Percentiles rank a stretch among this genome's conserved stretches.
phyloP scores from a whole-genome alignment of 2,113 vertebrate species.

The Antechinus flavipes region DNA sequence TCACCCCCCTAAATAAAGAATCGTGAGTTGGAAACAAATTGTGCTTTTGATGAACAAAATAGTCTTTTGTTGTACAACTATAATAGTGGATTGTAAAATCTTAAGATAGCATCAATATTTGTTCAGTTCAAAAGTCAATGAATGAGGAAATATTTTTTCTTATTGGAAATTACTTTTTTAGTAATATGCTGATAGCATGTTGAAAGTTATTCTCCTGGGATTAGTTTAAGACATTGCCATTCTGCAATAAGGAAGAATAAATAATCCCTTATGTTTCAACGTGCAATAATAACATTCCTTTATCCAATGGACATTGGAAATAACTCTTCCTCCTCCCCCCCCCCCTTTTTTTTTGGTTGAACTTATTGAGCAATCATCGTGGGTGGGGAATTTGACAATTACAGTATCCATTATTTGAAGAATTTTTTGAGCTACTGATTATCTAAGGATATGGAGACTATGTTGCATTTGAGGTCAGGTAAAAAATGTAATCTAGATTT shows the following conservation, averaged over 20 bases:
- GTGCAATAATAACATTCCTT: not conserved
- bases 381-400: not conserved
- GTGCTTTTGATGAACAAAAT: not conserved
- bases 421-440: not conserved
- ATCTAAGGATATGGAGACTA: not conserved
- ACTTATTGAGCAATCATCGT: not conserved
- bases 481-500: not conserved
- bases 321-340: not conserved
- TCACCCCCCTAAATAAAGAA: not conserved
- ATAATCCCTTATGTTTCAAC: not conserved
- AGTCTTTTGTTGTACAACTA: not conserved
- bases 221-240: not conserved
- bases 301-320: not conserved
- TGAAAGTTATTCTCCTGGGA: not conserved
- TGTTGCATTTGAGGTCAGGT: not conserved
- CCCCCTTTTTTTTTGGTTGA: not conserved
- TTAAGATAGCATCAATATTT: not conserved
- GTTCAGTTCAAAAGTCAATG: not conserved
- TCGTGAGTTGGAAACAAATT: not conserved
- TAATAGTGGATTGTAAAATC: not conserved
- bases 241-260: not conserved
- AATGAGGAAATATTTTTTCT: constrained; percentile 15
- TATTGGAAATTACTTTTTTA: constrained; percentile 64
- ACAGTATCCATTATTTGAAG: not conserved
- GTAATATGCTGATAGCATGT: not conserved